Conservation (phyloP, 2,113 vertebrate species). For the Neolamprologus ventralis region DNA sequence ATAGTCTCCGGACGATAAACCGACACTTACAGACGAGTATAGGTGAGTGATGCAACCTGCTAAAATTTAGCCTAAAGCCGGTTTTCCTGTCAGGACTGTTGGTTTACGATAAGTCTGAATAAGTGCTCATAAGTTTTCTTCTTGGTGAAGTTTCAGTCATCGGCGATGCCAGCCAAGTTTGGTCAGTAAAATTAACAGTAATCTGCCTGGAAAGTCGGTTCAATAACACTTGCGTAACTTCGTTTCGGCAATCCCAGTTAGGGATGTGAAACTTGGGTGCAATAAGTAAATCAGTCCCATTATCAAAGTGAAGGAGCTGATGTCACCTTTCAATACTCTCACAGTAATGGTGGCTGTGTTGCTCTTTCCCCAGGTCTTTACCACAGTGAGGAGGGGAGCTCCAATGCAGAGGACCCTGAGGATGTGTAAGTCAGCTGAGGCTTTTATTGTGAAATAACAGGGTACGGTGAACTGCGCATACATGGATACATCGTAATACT, state of each 20-base stretch:
- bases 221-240: conserved; percentile 29
- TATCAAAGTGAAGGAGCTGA: not conserved
- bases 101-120: not conserved
- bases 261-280: not conserved
- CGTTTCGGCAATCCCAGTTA: not conserved
- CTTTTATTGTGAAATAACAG: not conserved
- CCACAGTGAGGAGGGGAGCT: conserved; percentile 35
- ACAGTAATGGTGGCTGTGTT: not conserved
- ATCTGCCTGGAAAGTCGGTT: not conserved
- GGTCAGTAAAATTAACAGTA: not conserved
- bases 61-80: conserved; percentile 1
- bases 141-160: not conserved
- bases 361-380: conserved; percentile 33
- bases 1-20: conserved; percentile 41
- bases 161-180: not conserved
- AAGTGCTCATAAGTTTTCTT: rapidly evolving
- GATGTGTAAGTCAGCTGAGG: conserved; percentile 57
- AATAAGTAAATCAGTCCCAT: not conserved
- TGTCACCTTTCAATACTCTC: not conserved
- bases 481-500: not conserved
- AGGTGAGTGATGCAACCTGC: conserved; percentile 48
- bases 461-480: not conserved
- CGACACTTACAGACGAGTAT: conserved; percentile 63
- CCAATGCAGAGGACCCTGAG: conserved; percentile 44
- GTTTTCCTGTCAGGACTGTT: not conserved